Evolutionary conservation across 2,888 invertebrate genomes (phyloP), one percentile per base, ranked within the genome.

Genomic region (Polymixis flavicincta): DNA sequence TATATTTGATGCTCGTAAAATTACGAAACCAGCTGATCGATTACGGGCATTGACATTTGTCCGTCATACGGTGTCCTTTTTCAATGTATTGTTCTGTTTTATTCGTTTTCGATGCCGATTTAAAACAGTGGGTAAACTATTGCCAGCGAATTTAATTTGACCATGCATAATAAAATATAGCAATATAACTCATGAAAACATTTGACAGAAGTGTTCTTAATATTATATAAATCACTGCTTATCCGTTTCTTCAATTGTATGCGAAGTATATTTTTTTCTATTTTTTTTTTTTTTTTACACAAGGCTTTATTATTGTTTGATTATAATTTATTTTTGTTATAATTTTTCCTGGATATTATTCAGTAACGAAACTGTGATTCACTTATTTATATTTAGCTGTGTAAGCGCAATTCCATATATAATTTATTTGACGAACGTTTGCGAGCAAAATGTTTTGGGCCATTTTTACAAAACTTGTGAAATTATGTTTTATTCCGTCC

Each of bases 301-400:
- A 5, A 19, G 11, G 11, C n/a, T 78, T 55, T 78, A 64, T 76
- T 68, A 17, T 70, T 70, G 74, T 80, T 78, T 74, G 74, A 19
- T n/a, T 50, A 71, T 82, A 64, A 72, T 82, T 78, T 82, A 76
- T 76, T 85, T 84, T 79, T 79, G 61, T 78, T 85, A 70, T 59
- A 54, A 22, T 42, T 60, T 79, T 76, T 78, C 69, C 67, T 81
- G 77, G 76, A 83, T 81, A 79, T 86, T 87, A 83, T 85, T 88
- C 79, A 84, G 85, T 87, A 88, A 90, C 82, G 71, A 87, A 85
- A 87, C 92, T 92, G 92, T 92, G 92, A 92, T 92, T 89, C 67
- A 80, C 80, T 85, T 87, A 87, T 87, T 67, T 83, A 72, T 86
- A 82, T 71, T 79, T 85, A 84, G 78, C 63, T 78, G 71, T 73